Evolutionary conservation across 2,888 invertebrate species (phyloP), one percentile per base, ranked within the genome.

Genomic region (Dryobota labecula): DNA sequence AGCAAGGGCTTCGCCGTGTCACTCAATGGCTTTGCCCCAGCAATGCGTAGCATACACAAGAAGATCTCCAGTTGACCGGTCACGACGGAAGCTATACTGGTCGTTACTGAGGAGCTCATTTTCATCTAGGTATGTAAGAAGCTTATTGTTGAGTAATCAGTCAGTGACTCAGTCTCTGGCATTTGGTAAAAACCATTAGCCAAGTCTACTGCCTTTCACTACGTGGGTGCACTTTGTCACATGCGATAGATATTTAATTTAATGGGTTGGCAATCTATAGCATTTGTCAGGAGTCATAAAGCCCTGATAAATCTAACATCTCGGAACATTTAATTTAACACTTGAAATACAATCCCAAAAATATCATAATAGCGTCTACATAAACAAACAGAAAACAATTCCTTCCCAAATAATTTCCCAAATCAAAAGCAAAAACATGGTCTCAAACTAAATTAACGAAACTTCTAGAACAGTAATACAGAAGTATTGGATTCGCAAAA

Each of bases 361-460:
- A 47, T 36, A 43, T 47, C 27, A 47, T 11, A 18, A 67, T 15
- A 9, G 11, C 13, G 0, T 58, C 11, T 13, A 33, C 0, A 45
- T 51, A 76, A n/a, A 18, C 8, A 43, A 45, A 76, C 0, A 13
- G 45, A n/a, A n/a, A 24, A 13, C n/a, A 47, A 13, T 13, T 41
- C 0, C 49, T 70, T 62, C 11, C 73, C 13, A 73, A 49, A 61
- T 43, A 15, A 41, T 2, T 51, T 13, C 38, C 56, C 53, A 30
- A 27, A 67, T 57, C 43, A 63, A 76, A 51, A 56, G 5, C 36
- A 54, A 54, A 80, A 57, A 62, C 51, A 63, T 51, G 4, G 20
- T 47, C 7, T 24, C 20, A 43, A 70, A 70, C 51, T 8, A 61
- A 67, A 82, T 71, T 67, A 78, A 60, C 33, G n/a, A 53, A 82